Evolutionary conservation across 2,113 vertebrate species (phyloP), one percentile per base, ranked within the genome.

Genomic region (Elaphurus davidianus): DNA sequence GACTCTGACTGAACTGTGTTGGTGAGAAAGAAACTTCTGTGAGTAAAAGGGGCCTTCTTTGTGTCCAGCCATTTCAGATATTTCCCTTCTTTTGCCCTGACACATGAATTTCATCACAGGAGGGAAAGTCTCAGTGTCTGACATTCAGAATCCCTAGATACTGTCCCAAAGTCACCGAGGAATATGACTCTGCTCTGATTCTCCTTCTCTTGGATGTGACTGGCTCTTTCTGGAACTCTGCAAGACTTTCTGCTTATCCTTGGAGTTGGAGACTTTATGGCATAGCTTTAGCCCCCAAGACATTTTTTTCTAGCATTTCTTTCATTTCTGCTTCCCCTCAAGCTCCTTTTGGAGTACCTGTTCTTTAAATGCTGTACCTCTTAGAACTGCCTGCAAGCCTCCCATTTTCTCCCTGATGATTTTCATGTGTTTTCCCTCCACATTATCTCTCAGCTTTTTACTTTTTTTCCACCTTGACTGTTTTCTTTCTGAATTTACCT

Each of bases 1-100:
- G 3, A 0, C 67, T 25, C n/a, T 6, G 82, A 17, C 0, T 86
- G 85, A 13, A 36, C 54, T 17, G 6, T 87, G 33, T 36, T 1
- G 0, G 15, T 4, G 43, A 45, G 36, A 57, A 6, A 10, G 23
- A 45, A 76, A 0, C 60, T 43, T 23, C 79, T 25, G 0, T 1
- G 33, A 7, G 36, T 10, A 3, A 40, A 33, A 55, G 16, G 7
- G 3, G 5, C 12, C 67, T 84, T 36, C 40, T 67, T 54, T n/a
- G 14, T 1, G 15, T 33, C 57, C 55, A 28, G 17, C 25, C 15
- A 3, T 0, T 19, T 9, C 19, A 33, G 8, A 0, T 17, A 3
- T 27, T 27, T 59, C 28, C 36, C 36, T 27, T 45, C 67, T 52
- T 88, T 50, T 23, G 19, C 36, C 27, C 86, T 33, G 19, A 30